Evolutionary conservation across 23 tunicate species (phyloP).

Genomic region (Phallusia fumigata): DNA sequence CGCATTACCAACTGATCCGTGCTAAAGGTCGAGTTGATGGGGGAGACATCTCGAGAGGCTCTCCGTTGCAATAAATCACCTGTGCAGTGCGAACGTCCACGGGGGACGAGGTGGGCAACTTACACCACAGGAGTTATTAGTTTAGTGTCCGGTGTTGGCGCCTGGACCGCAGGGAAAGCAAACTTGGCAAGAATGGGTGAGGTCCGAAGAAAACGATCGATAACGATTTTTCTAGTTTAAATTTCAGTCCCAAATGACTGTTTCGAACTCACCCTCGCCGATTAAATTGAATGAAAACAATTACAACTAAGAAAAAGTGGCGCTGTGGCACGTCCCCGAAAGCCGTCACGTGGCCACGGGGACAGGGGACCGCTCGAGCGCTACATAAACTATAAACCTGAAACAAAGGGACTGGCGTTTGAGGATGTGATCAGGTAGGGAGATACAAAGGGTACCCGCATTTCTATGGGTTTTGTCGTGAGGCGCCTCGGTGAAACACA

Average conservation of each 20-base stretch:
- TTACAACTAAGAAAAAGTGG: neutral
- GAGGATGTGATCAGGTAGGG: neutral
- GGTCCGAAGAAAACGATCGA: neutral
- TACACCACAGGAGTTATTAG: neutral
- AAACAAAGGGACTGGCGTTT: neutral
- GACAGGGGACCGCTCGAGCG: conserved; percentile 4
- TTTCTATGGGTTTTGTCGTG: neutral
- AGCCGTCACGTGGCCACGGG: too few species aligned
- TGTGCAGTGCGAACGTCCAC: too few species aligned
- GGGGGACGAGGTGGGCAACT: neutral
- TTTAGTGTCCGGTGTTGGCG: conserved; percentile 1
- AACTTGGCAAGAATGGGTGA: neutral
- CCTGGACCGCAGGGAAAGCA: neutral
- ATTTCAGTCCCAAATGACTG: neutral
- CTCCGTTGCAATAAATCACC: too few species aligned
- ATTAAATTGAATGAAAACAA: neutral
- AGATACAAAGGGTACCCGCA: neutral
- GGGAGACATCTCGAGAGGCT: too few species aligned
- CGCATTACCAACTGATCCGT: too few species aligned
- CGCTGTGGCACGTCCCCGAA: too few species aligned
- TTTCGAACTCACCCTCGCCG: neutral
- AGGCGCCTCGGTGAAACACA: neutral
- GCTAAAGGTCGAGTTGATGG: too few species aligned
- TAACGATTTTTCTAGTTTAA: neutral
- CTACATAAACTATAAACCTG: neutral